Percentiles rank a stretch among this genome's conserved stretches.
Evolutionary conservation across 2,888 invertebrate genomes (phyloP).

Genomic region (Plebejus melissa): DNA sequence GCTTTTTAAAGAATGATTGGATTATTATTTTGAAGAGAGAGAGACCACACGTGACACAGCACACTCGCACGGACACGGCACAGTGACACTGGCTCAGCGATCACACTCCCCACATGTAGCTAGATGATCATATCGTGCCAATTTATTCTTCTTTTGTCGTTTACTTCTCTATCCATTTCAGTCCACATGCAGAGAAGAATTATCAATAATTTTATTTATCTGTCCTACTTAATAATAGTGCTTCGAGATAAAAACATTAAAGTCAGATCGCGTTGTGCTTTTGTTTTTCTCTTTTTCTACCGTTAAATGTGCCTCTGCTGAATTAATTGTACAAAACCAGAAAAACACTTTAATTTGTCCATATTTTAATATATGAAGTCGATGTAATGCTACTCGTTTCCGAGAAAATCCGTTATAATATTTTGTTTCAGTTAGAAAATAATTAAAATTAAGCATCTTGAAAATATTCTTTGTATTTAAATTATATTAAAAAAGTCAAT

Average conservation of each 20-base stretch:
- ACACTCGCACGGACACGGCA: constrained; percentile 42
- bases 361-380: neutral
- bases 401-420: neutral
- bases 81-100: constrained; percentile 51
- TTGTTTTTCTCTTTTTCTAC: constrained; percentile 26
- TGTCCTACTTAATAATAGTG: constrained; percentile 23
- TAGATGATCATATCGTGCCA: constrained; percentile 48
- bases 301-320: constrained; percentile 3
- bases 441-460: constrained; percentile 1
- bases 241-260: constrained; percentile 24
- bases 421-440: constrained; percentile 24
- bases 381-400: neutral
- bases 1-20: neutral
- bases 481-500: neutral
- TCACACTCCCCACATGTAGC: constrained; percentile 50
- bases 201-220: neutral
- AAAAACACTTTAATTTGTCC: constrained; percentile 5
- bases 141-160: constrained; percentile 33
- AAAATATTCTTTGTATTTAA: neutral
- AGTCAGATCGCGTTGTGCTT: constrained; percentile 11
- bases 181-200: constrained; percentile 27
- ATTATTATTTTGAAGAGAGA: neutral
- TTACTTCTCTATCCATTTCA: constrained; percentile 35
- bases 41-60: constrained; percentile 41
- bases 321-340: constrained; percentile 20